Base-by-base conservation (phyloP, 1,140 invertebrate species). In the Papilio polytes region DNA sequence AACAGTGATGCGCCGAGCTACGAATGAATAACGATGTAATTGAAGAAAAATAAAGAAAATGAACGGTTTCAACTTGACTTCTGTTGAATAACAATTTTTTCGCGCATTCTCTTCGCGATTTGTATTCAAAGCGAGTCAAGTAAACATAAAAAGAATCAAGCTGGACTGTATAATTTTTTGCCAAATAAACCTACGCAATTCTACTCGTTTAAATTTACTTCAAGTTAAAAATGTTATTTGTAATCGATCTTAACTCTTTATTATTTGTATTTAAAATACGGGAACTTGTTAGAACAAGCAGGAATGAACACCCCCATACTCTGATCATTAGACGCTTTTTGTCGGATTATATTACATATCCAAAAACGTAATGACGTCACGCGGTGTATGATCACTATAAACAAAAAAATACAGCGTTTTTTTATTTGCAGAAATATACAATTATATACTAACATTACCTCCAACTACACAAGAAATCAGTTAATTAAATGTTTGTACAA, bases 1-100 rank as follows among this genome's bases (percentile, higher is more conserved):
- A 78, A 78, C 31, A 78, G 46, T 66, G 59, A 78, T 78, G 77
- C 56, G 59, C 77, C 41, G 77, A 78, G 59, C 74, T 78, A 1
- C 74, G 74, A 78, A 78, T 78, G 74, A 78, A 59, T 53, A 78
- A 78, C 74, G 74, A 78, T 78, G 51, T 59, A 78, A 78, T 56
- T 78, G 74, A 59, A 78, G 51, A 78, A 78, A 78, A 78, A 78
- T 78, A 59, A 78, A 56, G 26, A 36, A 56, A 53, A 78, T 31
- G 51, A 78, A 78, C 51, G 22, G 22, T 76, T 53, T 56, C 22
- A 36, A 53, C 74, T 56, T 56, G 48, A 56, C 48, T 78, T 56
- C 26, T 31, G 63, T 36, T 70, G 63, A 70, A 70, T 70, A 70
- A 70, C 63, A 70, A 70, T 70, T 70, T 70, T 70, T 70, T 31